phyloP scores from a whole-genome alignment of 2,888 invertebrate genomes.

The Stomorhina lunata region DNA sequence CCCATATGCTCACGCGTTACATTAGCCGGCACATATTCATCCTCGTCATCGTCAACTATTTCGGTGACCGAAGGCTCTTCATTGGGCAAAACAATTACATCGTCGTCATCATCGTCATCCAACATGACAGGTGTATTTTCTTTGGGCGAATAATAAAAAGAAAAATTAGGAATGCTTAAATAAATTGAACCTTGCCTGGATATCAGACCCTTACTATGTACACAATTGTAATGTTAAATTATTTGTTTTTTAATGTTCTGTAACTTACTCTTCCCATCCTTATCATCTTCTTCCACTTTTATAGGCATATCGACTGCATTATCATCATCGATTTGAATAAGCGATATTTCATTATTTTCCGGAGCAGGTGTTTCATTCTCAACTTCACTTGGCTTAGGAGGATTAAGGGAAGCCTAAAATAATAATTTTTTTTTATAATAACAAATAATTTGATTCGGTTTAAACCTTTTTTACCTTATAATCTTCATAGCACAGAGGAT shows the following conservation, averaged over 20 bases:
- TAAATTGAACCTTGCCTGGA: neutral
- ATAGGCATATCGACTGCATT: slow-evolving; percentile 77
- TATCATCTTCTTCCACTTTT: slow-evolving; percentile 74
- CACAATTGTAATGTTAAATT: neutral
- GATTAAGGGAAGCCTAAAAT: slow-evolving; percentile 73
- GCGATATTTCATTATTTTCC: slow-evolving; percentile 48
- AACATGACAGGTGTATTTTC: neutral
- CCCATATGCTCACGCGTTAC: slow-evolving; percentile 70
- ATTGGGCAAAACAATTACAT: slow-evolving; percentile 85
- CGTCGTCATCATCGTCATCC: slow-evolving; percentile 81
- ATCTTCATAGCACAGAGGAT: slow-evolving; percentile 94
- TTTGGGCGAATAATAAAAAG: neutral
- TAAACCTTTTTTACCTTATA: slow-evolving; percentile 88
- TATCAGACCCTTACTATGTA: too few species aligned
- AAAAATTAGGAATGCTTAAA: neutral
- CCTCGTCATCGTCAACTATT: slow-evolving; percentile 81
- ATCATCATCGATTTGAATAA: slow-evolving; percentile 71
- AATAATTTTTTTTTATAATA: too few species aligned
- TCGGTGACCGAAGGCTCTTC: slow-evolving; percentile 85
- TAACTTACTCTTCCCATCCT: slow-evolving; percentile 66
- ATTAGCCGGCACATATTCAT: slow-evolving; percentile 76
- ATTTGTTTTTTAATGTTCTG: neutral
- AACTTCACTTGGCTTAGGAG: slow-evolving; percentile 68
- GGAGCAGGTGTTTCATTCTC: slow-evolving; percentile 24
- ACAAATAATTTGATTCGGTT: too few species aligned